Evolutionary conservation across 2,113 vertebrate genomes (phyloP), one percentile per base, ranked within the genome.

Genomic region (Oryzias woworae): DNA sequence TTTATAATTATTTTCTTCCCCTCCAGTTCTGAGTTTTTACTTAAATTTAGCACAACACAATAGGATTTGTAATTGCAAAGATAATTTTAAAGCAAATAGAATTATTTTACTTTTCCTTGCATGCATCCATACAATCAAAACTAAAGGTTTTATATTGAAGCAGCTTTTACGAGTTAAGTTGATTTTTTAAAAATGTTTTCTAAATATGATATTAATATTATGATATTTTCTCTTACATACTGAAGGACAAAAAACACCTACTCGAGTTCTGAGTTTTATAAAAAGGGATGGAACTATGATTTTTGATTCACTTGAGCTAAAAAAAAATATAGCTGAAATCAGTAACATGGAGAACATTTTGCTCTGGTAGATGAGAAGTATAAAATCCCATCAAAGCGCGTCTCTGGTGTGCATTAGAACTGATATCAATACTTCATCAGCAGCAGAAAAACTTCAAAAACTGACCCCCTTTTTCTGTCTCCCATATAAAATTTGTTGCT

Each of bases 401-500:
- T 70, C 24, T 56, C 52, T 14, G 12, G 5, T 69, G 53, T 75
- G 69, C 51, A 59, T 4, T 56, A n/a, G 16, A 43, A 15, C 16
- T 70, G 62, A 69, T 66, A 63, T 61, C 44, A 41, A 23, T 53
- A 46, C 59, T 55, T 59, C 42, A 52, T 59, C 43, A 49, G 44
- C 3, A 45, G 20, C 20, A 28, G 43, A 52, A 52, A 50, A 71
- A 61, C 31, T 60, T 70, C n/a, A 68, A 71, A 71, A 49, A 42
- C 18, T 42, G 13, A 44, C 4, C 23, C 4, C 14, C 51, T 31
- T 49, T 41, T 17, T 31, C 8, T 16, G 20, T 47, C 24, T 47
- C n/a, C 13, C 18, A 47, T 48, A 31, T 17, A 42, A 45, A 57
- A 81, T 74, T 54, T 53, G 73, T 70, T 77, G 63, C 73, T 47